These are phyloP conservation scores for Carassius auratus DNA, from an alignment of 2,113 vertebrate species.

Conservation along the genomic window DNA sequence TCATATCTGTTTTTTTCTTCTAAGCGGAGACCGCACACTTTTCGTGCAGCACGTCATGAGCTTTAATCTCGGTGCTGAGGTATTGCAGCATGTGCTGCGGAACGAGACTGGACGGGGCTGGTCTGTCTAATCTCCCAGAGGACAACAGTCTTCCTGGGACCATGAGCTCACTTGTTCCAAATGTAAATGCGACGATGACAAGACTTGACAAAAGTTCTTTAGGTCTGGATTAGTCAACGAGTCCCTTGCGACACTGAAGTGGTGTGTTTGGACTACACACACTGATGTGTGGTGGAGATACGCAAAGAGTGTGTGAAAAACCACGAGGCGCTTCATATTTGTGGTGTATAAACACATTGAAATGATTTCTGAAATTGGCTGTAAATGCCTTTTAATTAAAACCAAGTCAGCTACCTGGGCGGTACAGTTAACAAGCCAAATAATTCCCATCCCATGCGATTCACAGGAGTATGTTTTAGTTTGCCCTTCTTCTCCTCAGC, in stretches of 20 bases:
- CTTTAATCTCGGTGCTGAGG: slow-evolving; percentile 16
- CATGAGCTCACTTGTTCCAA: slow-evolving; percentile 30
- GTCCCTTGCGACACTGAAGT: slow-evolving; percentile 7
- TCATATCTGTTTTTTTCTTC: slow-evolving; percentile 13
- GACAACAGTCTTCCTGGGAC: slow-evolving; percentile 8
- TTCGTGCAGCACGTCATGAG: background rate
- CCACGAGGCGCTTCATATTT: background rate
- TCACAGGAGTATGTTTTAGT: background rate
- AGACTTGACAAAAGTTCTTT: background rate
- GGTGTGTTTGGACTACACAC: slow-evolving; percentile 3
- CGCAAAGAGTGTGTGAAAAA: background rate
- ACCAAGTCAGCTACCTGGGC: slow-evolving; percentile 28
- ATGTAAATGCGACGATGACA: slow-evolving; percentile 7
- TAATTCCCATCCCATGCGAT: background rate
- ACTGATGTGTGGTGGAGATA: background rate
- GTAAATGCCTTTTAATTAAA: slow-evolving; percentile 31
- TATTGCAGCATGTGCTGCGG: slow-evolving; percentile 15
- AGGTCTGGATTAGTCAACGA: slow-evolving; percentile 15
- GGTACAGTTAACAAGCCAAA: slow-evolving; percentile 13
- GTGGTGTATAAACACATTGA: background rate
- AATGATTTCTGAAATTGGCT: background rate
- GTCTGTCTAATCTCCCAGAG: background rate
- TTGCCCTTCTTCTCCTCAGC: slow-evolving; percentile 51
- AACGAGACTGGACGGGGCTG: background rate
- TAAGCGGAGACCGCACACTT: background rate